Evolutionary conservation across 2,797 vertebrate species (phyloP).

Genomic region (Notoglanidium macrostoma): DNA sequence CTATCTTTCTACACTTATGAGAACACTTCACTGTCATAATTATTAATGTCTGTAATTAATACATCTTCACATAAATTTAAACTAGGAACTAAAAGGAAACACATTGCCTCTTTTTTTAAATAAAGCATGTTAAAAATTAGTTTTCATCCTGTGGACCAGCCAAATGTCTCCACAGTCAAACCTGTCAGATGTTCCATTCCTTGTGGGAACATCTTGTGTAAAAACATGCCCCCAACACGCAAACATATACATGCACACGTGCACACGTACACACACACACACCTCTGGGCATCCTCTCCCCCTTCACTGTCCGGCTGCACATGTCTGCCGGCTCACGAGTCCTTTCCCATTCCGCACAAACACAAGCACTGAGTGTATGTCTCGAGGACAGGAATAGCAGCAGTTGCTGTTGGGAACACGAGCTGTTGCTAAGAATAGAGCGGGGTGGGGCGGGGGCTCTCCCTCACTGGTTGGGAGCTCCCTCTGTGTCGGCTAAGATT

Average conservation of each 20-base stretch:
- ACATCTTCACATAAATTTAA: not conserved
- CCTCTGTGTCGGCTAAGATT: slow-evolving; percentile 73
- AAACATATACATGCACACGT: not conserved
- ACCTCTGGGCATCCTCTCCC: not conserved
- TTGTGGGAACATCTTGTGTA: not conserved
- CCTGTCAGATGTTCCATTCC: not conserved
- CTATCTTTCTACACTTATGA: not conserved
- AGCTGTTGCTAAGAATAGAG: slow-evolving; percentile 74
- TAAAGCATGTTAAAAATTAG: not conserved
- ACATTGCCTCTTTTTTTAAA: not conserved
- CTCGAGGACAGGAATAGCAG: slow-evolving; percentile 69
- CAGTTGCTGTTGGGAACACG: slow-evolving; percentile 66
- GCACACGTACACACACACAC: not conserved
- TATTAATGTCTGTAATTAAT: not conserved
- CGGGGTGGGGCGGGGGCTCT: slow-evolving; percentile 68
- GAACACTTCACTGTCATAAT: not conserved
- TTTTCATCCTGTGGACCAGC: not conserved
- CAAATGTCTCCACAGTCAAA: not conserved
- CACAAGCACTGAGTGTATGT: slow-evolving; percentile 43
- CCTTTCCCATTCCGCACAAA: slow-evolving; percentile 13
- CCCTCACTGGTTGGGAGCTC: slow-evolving; percentile 70
- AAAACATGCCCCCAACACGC: not conserved
- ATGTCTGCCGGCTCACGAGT: slow-evolving; percentile 35
- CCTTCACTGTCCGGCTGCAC: slow-evolving; percentile 42
- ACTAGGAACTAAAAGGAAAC: not conserved